A percentile compares a stretch with the other conserved stretches of the same genome.
Conservation (phyloP, 2,888 invertebrate species). For the Arge pagana region DNA sequence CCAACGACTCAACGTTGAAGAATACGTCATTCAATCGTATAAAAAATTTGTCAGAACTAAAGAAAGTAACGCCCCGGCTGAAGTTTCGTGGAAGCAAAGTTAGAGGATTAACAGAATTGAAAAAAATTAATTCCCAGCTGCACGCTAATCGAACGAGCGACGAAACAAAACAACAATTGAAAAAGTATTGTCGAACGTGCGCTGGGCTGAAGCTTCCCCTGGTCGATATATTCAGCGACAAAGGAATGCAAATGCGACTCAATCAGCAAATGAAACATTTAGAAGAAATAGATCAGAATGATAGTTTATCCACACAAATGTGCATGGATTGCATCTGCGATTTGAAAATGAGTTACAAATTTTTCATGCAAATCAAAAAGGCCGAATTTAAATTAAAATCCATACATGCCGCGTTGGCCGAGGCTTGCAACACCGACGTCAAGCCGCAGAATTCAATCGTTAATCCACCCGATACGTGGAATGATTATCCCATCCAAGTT, state of each 20-base stretch:
- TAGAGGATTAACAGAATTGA: conserved; percentile 39
- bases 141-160: conserved; percentile 21
- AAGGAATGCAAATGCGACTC: conserved; percentile 52
- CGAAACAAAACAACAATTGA: conserved; percentile 41
- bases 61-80: conserved; percentile 50
- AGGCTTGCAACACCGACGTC: conserved; percentile 20
- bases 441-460: not conserved
- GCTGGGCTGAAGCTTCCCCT: conserved; percentile 53
- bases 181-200: conserved; percentile 53
- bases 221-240: conserved; percentile 54
- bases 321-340: conserved; percentile 57
- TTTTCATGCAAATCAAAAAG: conserved; percentile 56
- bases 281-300: conserved; percentile 46
- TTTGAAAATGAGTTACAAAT: conserved; percentile 55
- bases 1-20: not conserved
- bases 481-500: conserved; percentile 2
- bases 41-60: conserved; percentile 51
- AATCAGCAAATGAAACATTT: conserved; percentile 53
- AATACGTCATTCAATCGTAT: conserved; percentile 34
- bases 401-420: conserved; percentile 38
- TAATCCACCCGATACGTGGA: conserved; percentile 10
- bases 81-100: conserved; percentile 44
- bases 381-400: conserved; percentile 52
- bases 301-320: conserved; percentile 52
- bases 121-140: conserved; percentile 8